Evolutionary conservation across 2,113 vertebrate species (phyloP).

Genomic region (Cyprinodon tularosa): DNA sequence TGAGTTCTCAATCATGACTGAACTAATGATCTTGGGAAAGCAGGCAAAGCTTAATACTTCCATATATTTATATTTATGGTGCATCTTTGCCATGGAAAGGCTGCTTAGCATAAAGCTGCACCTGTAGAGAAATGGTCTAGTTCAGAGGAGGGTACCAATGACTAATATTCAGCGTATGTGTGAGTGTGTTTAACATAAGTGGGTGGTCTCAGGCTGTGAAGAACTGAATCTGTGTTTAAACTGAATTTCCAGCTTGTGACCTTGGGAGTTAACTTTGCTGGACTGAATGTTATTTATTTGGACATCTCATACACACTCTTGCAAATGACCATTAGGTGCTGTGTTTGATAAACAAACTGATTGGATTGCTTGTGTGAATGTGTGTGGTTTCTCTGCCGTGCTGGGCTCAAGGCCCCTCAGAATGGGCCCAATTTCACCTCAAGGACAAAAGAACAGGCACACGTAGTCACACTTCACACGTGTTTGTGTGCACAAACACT

Average conservation of each 20-base stretch:
- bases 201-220: slow-evolving; percentile 76
- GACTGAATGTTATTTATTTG: slow-evolving; percentile 78
- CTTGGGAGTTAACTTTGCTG: slow-evolving; percentile 69
- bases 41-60: slow-evolving; percentile 22
- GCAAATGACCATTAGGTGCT: slow-evolving; percentile 81
- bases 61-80: slow-evolving; percentile 34
- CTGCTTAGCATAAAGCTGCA: slow-evolving; percentile 46
- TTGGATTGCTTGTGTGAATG: slow-evolving; percentile 78
- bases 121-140: slow-evolving; percentile 42
- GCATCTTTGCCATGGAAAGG: slow-evolving; percentile 26
- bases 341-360: slow-evolving; percentile 85
- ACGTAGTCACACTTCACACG: slow-evolving; percentile 22
- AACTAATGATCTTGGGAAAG: slow-evolving; percentile 51
- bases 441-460: slow-evolving; percentile 67
- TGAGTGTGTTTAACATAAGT: slow-evolving; percentile 74
- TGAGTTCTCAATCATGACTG: slow-evolving; percentile 38
- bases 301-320: slow-evolving; percentile 79
- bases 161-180: slow-evolving; percentile 60
- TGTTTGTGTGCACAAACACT: slow-evolving; percentile 10
- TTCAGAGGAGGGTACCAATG: slow-evolving; percentile 47
- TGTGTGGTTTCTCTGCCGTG: slow-evolving; percentile 71
- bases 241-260: slow-evolving; percentile 73
- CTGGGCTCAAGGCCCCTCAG: slow-evolving; percentile 65
- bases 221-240: slow-evolving; percentile 77
- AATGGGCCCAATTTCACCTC: slow-evolving; percentile 63